Evolutionary conservation across 2,113 vertebrate species (phyloP), one percentile per base, ranked within the genome.

Genomic region (Benitochromis conjunctus): DNA sequence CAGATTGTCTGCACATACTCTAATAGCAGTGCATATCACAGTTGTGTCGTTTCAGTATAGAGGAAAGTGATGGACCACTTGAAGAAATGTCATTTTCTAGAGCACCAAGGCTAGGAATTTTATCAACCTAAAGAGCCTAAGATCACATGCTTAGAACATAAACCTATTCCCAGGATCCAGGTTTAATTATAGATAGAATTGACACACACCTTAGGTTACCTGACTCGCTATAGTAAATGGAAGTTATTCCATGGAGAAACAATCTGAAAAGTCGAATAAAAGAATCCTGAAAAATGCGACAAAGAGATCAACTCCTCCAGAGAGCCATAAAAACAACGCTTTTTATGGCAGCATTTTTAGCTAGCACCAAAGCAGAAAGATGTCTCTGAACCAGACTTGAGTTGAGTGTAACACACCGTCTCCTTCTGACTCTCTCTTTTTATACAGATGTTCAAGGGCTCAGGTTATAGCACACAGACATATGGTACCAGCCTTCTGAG

Each of bases 331-430:
- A 80, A 79, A 84, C 66, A 54, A 11, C 14, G 14, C 7, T 56
- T 12, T 58, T 66, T 80, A 31, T 79, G 87, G 84, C 79, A 77
- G 82, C 78, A 85, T 90, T 90, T 89, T 87, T 80, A 78, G 48
- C 56, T 66, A 69, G 57, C 66, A 81, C 43, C 83, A 80, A 62
- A 89, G 87, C 85, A 87, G 91, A 88, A 26, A 0, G 43, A 78
- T 76, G 88, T 76, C 60, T 69, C 64, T 77, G 79, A 66, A 83
- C 12, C 43, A 69, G 31, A 31, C 74, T 29, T 43, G 26, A 82
- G 36, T 9, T 36, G 0, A 78, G 36, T 18, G 26, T 62, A 14
- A 58, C 62, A 56, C 6, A 1, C 74, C 54, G 77, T 69, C 51
- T 78, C 9, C 46, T 38, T 81, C 43, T 66, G 2, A 60, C 18